Conservation (phyloP, 1,140 invertebrate genomes). For the Whitmania pigra region DNA sequence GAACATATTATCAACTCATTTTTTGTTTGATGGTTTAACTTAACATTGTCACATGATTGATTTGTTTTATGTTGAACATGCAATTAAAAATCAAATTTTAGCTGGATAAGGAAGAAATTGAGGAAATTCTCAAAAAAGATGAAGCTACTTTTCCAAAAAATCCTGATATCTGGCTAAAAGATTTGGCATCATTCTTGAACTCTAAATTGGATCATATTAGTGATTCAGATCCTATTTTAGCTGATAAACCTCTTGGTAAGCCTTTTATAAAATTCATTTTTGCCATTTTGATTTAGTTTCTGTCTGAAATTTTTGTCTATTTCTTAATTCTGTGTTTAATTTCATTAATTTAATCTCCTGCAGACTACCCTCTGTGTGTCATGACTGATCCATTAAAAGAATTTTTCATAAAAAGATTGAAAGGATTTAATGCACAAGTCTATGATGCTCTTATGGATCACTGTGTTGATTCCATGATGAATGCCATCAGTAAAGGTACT, state of each 20-base stretch:
- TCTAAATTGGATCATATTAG: slow-evolving; percentile 36
- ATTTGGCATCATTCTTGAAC: slow-evolving; percentile 40
- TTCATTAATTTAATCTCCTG: slow-evolving; percentile 10
- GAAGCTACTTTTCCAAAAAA: slow-evolving; percentile 37
- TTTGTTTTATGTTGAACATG: background rate
- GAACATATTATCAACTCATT: background rate
- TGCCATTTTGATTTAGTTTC: slow-evolving; percentile 3
- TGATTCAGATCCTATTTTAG: slow-evolving; percentile 35
- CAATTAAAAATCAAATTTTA: background rate
- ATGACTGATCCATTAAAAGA: slow-evolving; percentile 28
- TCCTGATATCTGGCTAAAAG: slow-evolving; percentile 42
- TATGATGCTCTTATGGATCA: slow-evolving; percentile 33
- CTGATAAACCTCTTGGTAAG: slow-evolving; percentile 35
- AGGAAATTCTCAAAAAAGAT: slow-evolving; percentile 33
- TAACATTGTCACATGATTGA: background rate
- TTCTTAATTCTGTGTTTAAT: background rate
- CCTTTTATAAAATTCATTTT: background rate
- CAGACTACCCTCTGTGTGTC: slow-evolving; percentile 33
- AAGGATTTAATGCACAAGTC: slow-evolving; percentile 28
- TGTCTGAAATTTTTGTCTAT: background rate
- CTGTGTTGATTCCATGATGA: slow-evolving; percentile 33
- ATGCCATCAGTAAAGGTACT: slow-evolving; percentile 30
- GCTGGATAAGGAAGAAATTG: slow-evolving; percentile 28
- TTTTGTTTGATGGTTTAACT: slow-evolving; percentile 3
- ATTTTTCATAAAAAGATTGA: slow-evolving; percentile 28